Conservation (phyloP, 2,797 vertebrate species). For the Arnoldichthys spilopterus region DNA sequence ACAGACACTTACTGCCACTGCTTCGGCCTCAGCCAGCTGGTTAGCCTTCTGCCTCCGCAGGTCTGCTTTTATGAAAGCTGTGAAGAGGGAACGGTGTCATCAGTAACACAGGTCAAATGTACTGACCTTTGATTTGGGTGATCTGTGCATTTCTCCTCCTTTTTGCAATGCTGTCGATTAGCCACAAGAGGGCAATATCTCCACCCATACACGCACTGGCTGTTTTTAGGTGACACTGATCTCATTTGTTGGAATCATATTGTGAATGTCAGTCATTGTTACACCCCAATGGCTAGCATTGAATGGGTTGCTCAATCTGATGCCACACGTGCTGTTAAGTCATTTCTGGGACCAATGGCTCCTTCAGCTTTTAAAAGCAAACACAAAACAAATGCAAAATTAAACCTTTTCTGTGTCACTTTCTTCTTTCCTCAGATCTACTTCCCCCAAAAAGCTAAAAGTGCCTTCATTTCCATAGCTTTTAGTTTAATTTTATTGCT, state of each 20-base stretch:
- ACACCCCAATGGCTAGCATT: not conserved
- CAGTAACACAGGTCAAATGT: slow-evolving; percentile 26
- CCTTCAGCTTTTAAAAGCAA: no score
- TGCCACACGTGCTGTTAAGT: no score
- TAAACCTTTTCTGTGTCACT: no score
- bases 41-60: slow-evolving; percentile 90
- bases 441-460: no score
- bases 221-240: not conserved
- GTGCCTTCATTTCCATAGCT: no score
- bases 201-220: not conserved
- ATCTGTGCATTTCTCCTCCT: no score
- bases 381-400: no score
- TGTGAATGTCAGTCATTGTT: not conserved
- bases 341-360: no score
- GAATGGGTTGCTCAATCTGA: no score
- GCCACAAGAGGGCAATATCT: slow-evolving; percentile 60
- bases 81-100: slow-evolving; percentile 22
- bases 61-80: slow-evolving; percentile 91
- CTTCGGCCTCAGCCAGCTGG: slow-evolving; percentile 59
- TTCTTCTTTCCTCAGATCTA: no score
- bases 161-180: not conserved
- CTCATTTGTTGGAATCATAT: not conserved
- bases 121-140: not conserved
- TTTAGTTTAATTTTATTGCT: no score
- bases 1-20: slow-evolving; percentile 75